These are phyloP conservation scores for Cabera pusaria DNA, from an alignment of 2,888 invertebrate genomes.

Conservation along the genomic window DNA sequence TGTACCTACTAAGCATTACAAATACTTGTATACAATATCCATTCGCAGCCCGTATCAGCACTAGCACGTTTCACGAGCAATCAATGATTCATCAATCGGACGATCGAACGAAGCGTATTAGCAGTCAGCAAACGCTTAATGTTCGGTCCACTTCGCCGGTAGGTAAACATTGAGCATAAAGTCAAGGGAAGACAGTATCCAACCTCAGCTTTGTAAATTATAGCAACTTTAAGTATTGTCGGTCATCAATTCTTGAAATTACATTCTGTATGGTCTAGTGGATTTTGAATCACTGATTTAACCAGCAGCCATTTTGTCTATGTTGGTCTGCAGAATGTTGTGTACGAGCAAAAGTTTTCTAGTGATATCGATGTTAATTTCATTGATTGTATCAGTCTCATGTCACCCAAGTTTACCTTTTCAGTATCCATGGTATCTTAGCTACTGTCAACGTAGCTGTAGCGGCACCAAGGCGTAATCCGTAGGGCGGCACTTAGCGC, in stretches of 20 bases:
- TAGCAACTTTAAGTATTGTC: too few species aligned
- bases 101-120: conserved; percentile 68
- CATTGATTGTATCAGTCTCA: too few species aligned
- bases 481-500: conserved; percentile 74
- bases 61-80: conserved; percentile 35
- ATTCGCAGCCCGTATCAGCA: conserved; percentile 16
- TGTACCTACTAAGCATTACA: too few species aligned
- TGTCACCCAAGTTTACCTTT: too few species aligned
- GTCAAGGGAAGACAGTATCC: conserved; percentile 9
- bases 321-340: too few species aligned
- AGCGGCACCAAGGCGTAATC: conserved; percentile 66
- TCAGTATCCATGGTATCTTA: not conserved
- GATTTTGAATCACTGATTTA: too few species aligned
- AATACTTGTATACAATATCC: conserved; percentile 8
- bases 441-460: conserved; percentile 24
- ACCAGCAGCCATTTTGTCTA: too few species aligned
- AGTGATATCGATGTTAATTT: too few species aligned
- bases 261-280: too few species aligned
- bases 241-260: too few species aligned
- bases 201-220: too few species aligned
- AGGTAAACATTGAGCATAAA: conserved; percentile 46
- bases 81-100: conserved; percentile 67
- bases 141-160: conserved; percentile 62
- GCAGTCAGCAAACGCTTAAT: conserved; percentile 62
- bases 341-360: too few species aligned